Conservation (phyloP, 1,140 invertebrate genomes). For the Homalodisca vitripennis region DNA sequence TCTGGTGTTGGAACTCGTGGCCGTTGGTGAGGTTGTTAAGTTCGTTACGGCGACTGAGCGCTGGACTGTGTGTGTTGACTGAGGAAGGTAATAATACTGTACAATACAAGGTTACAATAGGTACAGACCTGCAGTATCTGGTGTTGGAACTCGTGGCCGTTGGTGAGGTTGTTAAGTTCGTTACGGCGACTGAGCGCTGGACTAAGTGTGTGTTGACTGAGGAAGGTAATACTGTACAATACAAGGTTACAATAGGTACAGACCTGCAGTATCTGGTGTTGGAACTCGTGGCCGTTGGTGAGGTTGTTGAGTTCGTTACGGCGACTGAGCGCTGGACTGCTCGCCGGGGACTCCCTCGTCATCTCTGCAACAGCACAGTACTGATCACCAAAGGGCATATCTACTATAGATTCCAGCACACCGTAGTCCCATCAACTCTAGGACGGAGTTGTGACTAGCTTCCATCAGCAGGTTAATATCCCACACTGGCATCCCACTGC, state of each 20-base stretch:
- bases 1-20: conserved; percentile 57
- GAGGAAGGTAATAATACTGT: not conserved
- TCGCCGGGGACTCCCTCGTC: conserved; percentile 56
- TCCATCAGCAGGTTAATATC: too few relatives aligned
- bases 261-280: conserved; percentile 53
- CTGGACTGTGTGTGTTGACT: conserved; percentile 47
- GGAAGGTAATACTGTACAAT: not conserved
- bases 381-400: too few relatives aligned
- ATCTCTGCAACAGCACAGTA: conserved; percentile 51
- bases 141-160: conserved; percentile 55
- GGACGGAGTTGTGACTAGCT: too few relatives aligned
- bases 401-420: too few relatives aligned
- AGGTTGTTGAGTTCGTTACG: conserved; percentile 49
- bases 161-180: not conserved
- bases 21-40: conserved; percentile 46
- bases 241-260: conserved; percentile 13
- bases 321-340: conserved; percentile 53
- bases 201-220: too few relatives aligned
- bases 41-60: conserved; percentile 52
- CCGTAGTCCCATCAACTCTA: too few relatives aligned
- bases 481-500: too few relatives aligned
- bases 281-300: conserved; percentile 51
- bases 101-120: not conserved
- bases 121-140: conserved; percentile 48
- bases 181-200: not conserved